Evolutionary conservation across 2,113 vertebrate genomes (phyloP), one percentile per base, ranked within the genome.

Genomic region (Bungarus multicinctus): DNA sequence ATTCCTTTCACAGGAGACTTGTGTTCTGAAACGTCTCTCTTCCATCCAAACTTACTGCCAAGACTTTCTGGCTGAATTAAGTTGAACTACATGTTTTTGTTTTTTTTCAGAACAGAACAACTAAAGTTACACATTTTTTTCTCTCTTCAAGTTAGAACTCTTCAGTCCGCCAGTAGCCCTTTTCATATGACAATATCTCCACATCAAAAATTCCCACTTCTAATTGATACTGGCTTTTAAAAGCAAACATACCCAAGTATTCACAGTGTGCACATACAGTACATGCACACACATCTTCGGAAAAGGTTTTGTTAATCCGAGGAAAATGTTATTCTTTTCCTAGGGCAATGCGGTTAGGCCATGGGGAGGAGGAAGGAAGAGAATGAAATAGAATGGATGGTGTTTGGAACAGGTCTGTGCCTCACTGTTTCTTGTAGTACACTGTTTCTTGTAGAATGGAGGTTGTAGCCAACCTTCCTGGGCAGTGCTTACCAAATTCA

Each of bases 241-340:
- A 95, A 96, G 93, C 93, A 94, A 95, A 87, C 55, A 60, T 53
- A 88, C 88, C 89, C 74, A 39, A 22, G 20, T 20, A 39, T 20
- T 39, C 69, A 39, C n/a, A 81, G 18, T 39, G 69, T 20, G 34
- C 14, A 2, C 69, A 20, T 39, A 20, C 16, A 39, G 8, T 39
- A 20, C 16, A 39, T 20, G n/a, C n/a, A 20, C 6, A 9, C 34
- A 39, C 18, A 39, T 3, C n/a, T 81, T 81, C n/a, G 20, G 34
- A 9, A 81, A 81, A 39, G 39, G 50, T 91, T 58, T 92, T 93
- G 88, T 91, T 88, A 39, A 81, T 2, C 55, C 30, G 43, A 18
- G 4, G 18, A 3, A 92, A 55, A 93, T 53, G 22, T 54, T 92
- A 81, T 74, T 96, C 60, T 86, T 1, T 91, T 93, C 87, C 92